These are phyloP conservation scores for Ochropleura leucogaster DNA, from an alignment of 2,888 invertebrate species.

Conservation along the genomic window DNA sequence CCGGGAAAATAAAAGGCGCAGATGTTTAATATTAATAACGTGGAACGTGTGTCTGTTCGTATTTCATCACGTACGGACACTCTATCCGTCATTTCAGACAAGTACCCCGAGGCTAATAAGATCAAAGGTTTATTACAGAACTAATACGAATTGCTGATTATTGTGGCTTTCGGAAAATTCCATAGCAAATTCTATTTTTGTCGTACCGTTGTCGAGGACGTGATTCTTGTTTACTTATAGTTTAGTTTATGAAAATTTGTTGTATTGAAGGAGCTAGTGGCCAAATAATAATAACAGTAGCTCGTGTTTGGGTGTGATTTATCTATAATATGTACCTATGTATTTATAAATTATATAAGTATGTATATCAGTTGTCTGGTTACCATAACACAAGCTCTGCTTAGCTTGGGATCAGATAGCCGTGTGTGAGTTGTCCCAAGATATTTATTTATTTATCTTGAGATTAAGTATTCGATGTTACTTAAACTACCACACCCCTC, in stretches of 20 bases:
- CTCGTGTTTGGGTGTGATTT: too few species aligned
- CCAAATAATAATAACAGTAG: too few species aligned
- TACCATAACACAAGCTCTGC: too few species aligned
- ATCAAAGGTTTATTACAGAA: constrained; percentile 50
- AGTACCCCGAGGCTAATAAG: constrained; percentile 57
- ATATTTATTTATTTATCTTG: too few species aligned
- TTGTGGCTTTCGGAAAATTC: constrained; percentile 4
- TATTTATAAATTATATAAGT: too few species aligned
- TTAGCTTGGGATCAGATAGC: too few species aligned
- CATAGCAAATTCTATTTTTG: constrained; percentile 2
- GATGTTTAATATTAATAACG: constrained; percentile 79
- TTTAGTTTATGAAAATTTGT: background rate
- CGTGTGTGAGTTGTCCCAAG: too few species aligned
- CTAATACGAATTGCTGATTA: constrained; percentile 38
- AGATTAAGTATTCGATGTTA: too few species aligned
- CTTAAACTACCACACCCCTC: too few species aligned
- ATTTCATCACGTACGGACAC: constrained; percentile 73
- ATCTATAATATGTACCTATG: too few species aligned
- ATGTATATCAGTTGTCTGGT: too few species aligned
- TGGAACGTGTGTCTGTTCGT: constrained; percentile 66
- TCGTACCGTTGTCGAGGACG: background rate
- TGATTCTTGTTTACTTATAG: background rate
- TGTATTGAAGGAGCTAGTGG: too few species aligned
- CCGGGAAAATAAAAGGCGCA: constrained; percentile 68
- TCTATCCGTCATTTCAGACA: constrained; percentile 74